Percentiles rank a stretch among this genome's conserved stretches.
These are phyloP conservation scores for Euplagia quadripunctaria DNA, from an alignment of 2,888 invertebrate species.

Conservation along the genomic window DNA sequence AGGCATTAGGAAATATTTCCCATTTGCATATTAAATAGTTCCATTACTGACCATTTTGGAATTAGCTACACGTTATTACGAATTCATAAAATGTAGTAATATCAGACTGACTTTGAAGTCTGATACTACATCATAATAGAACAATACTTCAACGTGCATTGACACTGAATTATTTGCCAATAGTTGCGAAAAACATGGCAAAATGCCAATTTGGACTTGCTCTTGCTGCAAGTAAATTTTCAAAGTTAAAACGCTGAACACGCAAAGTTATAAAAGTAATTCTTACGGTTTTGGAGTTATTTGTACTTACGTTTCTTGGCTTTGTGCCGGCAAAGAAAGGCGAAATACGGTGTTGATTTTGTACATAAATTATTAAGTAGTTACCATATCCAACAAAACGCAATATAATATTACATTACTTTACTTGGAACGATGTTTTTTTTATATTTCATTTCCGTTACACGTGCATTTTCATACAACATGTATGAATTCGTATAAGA, in stretches of 20 bases:
- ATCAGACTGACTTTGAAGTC: neutral
- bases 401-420: neutral
- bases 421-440: neutral
- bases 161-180: slow-evolving; percentile 21
- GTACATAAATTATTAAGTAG: neutral
- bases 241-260: slow-evolving; percentile 21
- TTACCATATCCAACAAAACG: no score
- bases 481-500: no score
- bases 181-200: slow-evolving; percentile 34
- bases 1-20: neutral
- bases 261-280: slow-evolving; percentile 30
- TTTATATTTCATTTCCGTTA: no score
- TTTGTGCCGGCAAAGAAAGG: slow-evolving; percentile 5
- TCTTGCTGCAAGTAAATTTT: slow-evolving; percentile 16
- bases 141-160: slow-evolving; percentile 16
- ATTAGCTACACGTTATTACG: neutral
- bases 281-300: slow-evolving; percentile 19
- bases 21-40: neutral
- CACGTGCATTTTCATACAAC: no score
- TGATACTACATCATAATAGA: neutral
- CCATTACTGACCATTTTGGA: neutral
- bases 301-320: slow-evolving; percentile 29
- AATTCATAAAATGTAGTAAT: neutral
- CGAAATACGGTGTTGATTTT: neutral
- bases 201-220: slow-evolving; percentile 35